Conservation (phyloP, 2,797 vertebrate genomes). For the Craterocephalus amniculus region DNA sequence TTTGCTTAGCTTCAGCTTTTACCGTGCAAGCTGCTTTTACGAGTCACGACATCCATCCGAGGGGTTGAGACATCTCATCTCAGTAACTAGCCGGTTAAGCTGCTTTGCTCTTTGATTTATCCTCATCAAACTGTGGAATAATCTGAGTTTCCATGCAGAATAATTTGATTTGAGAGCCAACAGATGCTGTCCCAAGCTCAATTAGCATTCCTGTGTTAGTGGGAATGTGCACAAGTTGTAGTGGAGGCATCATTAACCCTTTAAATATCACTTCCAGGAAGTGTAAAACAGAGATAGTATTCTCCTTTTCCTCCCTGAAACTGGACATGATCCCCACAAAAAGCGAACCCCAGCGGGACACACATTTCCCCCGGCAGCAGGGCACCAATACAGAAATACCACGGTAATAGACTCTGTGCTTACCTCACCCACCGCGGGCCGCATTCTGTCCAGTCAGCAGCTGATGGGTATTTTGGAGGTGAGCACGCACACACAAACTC, state of each 20-base stretch:
- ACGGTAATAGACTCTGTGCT: constrained; percentile 27
- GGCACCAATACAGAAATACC: constrained; percentile 15
- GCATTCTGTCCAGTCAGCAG: constrained; percentile 30
- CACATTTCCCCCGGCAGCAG: constrained; percentile 6
- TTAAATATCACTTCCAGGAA: background rate
- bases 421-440: constrained; percentile 12
- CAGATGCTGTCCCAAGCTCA: background rate
- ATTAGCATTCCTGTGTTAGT: background rate
- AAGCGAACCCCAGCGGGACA: background rate
- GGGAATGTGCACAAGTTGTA: background rate
- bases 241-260: background rate
- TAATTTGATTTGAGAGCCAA: background rate
- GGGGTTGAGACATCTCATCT: background rate
- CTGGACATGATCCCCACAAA: constrained; percentile 4
- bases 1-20: background rate
- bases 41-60: background rate
- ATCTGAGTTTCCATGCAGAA: background rate
- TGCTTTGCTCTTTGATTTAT: background rate
- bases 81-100: background rate
- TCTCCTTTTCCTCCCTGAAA: background rate
- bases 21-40: background rate
- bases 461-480: constrained; percentile 42
- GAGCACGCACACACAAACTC: background rate
- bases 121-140: background rate
- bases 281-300: background rate